Percentiles rank a stretch among this genome's conserved stretches.
Evolutionary conservation across 2,797 vertebrate genomes (phyloP).

Genomic region (Sphaeramia orbicularis): DNA sequence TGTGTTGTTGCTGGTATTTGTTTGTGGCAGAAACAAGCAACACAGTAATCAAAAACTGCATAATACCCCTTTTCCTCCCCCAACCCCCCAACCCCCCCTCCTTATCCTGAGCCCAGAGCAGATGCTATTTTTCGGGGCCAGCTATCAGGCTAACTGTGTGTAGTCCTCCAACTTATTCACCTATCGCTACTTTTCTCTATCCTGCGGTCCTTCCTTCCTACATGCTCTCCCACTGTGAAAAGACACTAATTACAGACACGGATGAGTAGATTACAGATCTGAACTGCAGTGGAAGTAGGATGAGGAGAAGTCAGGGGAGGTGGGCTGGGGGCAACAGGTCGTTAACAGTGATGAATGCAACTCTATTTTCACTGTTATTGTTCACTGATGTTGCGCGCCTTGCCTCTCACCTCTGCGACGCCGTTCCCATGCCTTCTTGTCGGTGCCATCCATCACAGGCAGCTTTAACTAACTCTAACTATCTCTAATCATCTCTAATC

Average conservation of each 20-base stretch:
- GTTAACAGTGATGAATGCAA: slow-evolving; percentile 83
- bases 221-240: slow-evolving; percentile 80
- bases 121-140: slow-evolving; percentile 74
- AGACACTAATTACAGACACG: slow-evolving; percentile 84
- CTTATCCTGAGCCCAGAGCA: slow-evolving; percentile 62
- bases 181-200: slow-evolving; percentile 61
- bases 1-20: slow-evolving; percentile 55
- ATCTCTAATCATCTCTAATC: slow-evolving; percentile 78
- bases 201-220: slow-evolving; percentile 70
- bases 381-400: slow-evolving; percentile 57
- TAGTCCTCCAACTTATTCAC: slow-evolving; percentile 62
- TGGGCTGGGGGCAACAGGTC: slow-evolving; percentile 72
- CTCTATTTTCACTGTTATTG: slow-evolving; percentile 82
- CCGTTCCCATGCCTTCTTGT: slow-evolving; percentile 54
- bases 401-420: slow-evolving; percentile 52
- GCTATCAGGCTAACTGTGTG: slow-evolving; percentile 66
- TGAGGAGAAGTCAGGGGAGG: slow-evolving; percentile 65
- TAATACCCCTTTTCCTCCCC: slow-evolving; percentile 47
- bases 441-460: slow-evolving; percentile 72
- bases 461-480: slow-evolving; percentile 75
- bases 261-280: slow-evolving; percentile 83
- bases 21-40: slow-evolving; percentile 60
- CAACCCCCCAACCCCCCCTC: slow-evolving; percentile 26
- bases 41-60: slow-evolving; percentile 62
- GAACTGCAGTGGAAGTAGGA: slow-evolving; percentile 72